Evolutionary conservation across 1,140 invertebrate species (phyloP).

Genomic region (Ganaspis sp.): DNA sequence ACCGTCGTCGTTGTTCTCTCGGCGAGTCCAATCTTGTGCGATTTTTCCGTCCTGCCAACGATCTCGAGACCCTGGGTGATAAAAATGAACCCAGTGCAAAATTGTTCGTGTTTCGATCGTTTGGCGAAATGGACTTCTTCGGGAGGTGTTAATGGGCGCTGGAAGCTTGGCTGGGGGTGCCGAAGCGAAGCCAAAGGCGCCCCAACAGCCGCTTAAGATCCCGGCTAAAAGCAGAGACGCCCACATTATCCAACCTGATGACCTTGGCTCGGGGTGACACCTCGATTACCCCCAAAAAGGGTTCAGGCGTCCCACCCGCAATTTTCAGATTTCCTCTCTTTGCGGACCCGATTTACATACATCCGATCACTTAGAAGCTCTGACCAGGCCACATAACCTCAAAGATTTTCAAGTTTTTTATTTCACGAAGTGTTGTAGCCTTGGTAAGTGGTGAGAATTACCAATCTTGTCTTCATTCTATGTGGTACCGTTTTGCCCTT

Average conservation of each 20-base stretch:
- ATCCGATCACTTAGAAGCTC: too few relatives aligned
- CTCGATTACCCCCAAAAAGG: not conserved
- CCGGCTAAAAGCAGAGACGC: constrained; percentile 71
- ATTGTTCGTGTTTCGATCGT: constrained; percentile 36
- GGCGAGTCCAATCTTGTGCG: constrained; percentile 65
- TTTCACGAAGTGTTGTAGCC: constrained; percentile 62
- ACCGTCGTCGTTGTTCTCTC: constrained; percentile 67
- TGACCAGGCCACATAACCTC: too few relatives aligned
- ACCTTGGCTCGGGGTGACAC: constrained; percentile 51
- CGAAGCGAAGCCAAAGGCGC: constrained; percentile 62
- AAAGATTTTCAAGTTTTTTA: not conserved
- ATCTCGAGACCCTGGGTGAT: constrained; percentile 33
- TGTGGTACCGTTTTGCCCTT: constrained; percentile 34
- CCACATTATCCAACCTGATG: constrained; percentile 72
- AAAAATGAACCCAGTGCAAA: not conserved
- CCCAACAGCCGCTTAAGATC: constrained; percentile 73
- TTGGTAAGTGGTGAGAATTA: constrained; percentile 51
- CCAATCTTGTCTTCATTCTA: constrained; percentile 52
- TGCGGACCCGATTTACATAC: too few relatives aligned
- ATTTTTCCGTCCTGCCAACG: constrained; percentile 58
- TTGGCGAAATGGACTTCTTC: not conserved
- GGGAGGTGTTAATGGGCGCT: not conserved
- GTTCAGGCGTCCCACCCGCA: constrained; percentile 4
- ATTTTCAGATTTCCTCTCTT: constrained; percentile 33
- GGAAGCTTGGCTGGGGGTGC: constrained; percentile 64